phyloP scores from a whole-genome alignment of 2,888 invertebrate species.

The Anodontia alba region DNA sequence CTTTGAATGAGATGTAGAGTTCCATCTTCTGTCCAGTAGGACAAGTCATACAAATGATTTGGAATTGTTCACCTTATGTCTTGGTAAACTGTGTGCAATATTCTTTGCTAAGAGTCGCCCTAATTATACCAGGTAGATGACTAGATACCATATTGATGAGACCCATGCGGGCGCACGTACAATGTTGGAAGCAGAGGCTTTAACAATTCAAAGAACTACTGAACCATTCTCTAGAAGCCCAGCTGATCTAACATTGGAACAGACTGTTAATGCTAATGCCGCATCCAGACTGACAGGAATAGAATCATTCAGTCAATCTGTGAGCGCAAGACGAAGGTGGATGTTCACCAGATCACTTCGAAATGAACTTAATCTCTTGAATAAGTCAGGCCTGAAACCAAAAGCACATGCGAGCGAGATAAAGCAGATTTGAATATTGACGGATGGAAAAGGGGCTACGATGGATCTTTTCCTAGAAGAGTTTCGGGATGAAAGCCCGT shows the following conservation, averaged over 20 bases:
- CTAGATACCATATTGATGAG: constrained; percentile 41
- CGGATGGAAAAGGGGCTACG: not conserved
- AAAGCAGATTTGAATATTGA: constrained; percentile 17
- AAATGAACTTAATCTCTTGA: not conserved
- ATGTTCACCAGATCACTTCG: constrained; percentile 21
- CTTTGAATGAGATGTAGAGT: constrained; percentile 52
- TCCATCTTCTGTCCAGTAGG: constrained; percentile 30
- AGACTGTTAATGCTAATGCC: constrained; percentile 38
- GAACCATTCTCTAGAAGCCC: constrained; percentile 24
- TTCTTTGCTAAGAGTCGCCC: constrained; percentile 54
- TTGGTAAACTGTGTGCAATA: constrained; percentile 24
- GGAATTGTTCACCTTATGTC: constrained; percentile 35
- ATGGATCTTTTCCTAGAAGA: constrained; percentile 28
- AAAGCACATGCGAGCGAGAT: not conserved
- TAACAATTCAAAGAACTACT: constrained; percentile 4
- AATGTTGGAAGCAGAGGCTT: constrained; percentile 16
- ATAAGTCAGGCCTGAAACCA: not conserved
- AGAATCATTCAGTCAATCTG: constrained; percentile 1
- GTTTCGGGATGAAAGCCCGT: not conserved
- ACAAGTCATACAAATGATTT: constrained; percentile 51
- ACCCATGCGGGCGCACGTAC: constrained; percentile 2
- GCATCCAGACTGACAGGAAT: constrained; percentile 32
- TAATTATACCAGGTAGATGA: constrained; percentile 62
- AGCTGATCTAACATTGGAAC: constrained; percentile 26
- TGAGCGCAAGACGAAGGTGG: constrained; percentile 21